These are phyloP conservation scores for Homarus americanus DNA, from an alignment of 1,140 invertebrate species.

Conservation along the genomic window DNA sequence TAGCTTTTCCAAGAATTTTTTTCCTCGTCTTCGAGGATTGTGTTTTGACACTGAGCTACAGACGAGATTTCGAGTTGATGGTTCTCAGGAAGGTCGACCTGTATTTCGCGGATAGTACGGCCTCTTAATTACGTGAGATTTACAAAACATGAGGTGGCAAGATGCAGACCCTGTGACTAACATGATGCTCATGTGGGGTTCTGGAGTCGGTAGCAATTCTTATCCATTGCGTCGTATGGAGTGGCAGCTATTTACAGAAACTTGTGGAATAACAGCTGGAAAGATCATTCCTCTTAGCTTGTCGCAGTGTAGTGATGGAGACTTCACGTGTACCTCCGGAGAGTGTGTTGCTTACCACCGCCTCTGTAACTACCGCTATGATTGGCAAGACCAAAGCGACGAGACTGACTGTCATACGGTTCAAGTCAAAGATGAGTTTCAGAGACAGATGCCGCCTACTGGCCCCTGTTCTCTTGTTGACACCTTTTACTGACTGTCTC, in stretches of 20 bases:
- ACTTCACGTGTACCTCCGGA: constrained; percentile 77
- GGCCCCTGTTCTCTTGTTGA: background rate
- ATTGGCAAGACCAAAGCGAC: constrained; percentile 79
- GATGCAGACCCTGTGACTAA: no score
- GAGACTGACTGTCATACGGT: constrained; percentile 77
- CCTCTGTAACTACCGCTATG: constrained; percentile 77
- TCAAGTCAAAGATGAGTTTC: constrained; percentile 11
- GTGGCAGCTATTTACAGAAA: background rate
- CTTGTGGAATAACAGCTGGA: constrained; percentile 16
- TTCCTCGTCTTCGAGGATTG: no score
- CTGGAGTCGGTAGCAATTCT: no score
- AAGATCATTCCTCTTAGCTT: constrained; percentile 22
- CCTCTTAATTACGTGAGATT: no score
- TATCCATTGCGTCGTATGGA: constrained; percentile 19
- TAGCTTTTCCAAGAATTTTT: background rate
- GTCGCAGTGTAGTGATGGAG: constrained; percentile 53
- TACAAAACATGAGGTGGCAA: no score
- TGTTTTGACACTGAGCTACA: no score
- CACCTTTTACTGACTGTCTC: background rate
- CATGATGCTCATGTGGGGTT: no score
- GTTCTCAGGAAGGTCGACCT: no score
- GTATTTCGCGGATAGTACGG: no score
- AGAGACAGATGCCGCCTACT: constrained; percentile 27
- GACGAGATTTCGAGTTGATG: no score
- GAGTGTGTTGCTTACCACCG: constrained; percentile 78